Conservation (phyloP, 2,797 vertebrate genomes). For the Pachyuromys duprasi region DNA sequence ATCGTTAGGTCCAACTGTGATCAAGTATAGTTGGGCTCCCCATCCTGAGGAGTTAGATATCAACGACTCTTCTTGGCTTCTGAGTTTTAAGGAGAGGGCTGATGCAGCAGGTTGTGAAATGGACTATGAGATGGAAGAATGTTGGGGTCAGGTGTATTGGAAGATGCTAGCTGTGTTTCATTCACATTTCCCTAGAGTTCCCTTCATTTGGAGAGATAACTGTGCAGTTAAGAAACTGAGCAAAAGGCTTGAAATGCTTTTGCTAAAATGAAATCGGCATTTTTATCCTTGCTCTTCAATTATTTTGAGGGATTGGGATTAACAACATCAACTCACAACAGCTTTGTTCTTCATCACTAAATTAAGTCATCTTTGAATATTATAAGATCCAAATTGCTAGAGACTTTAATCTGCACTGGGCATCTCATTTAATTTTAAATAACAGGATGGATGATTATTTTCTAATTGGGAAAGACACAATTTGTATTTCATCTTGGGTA, state of each 20-base stretch:
- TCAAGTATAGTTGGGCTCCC: neutral
- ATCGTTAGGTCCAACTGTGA: accelerated
- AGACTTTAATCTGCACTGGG: neutral
- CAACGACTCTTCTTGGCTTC: neutral
- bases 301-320: neutral
- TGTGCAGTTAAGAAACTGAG: conserved; percentile 8
- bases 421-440: conserved; percentile 62
- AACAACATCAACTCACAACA: neutral
- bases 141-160: neutral
- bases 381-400: conserved; percentile 26
- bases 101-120: neutral
- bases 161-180: neutral
- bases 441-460: conserved; percentile 68
- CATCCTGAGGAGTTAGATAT: neutral
- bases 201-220: neutral
- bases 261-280: neutral
- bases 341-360: conserved; percentile 34
- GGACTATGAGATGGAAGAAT: neutral
- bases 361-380: conserved; percentile 50
- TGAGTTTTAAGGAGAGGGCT: neutral
- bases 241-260: conserved; percentile 15
- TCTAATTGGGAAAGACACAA: conserved; percentile 74
- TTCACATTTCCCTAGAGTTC: neutral
- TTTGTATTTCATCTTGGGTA: conserved; percentile 24
- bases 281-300: neutral